Conservation (phyloP, 2,797 vertebrate genomes). For the Scolopax bukidnonensis region DNA sequence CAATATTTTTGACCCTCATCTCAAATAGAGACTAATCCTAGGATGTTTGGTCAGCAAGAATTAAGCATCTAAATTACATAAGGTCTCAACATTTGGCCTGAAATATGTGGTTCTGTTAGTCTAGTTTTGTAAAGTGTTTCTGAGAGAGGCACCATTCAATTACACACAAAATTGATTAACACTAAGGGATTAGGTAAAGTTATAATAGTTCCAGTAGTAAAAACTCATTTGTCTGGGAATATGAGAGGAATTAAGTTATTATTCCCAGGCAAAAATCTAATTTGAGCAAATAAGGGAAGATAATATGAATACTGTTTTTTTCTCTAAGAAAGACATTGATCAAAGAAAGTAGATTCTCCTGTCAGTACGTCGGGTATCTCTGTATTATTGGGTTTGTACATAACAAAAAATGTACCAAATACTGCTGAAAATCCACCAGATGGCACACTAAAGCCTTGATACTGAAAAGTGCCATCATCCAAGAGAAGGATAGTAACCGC, state of each 20-base stretch:
- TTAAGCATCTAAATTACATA: not conserved
- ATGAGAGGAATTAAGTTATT: not conserved
- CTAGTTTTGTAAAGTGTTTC: not conserved
- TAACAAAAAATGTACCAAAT: not conserved
- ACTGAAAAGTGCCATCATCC: accelerated
- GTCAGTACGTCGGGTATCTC: not conserved
- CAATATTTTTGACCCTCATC: not conserved
- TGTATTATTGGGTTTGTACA: not conserved
- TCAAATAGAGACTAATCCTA: not conserved
- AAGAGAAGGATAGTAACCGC: not conserved
- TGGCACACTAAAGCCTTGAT: constrained; percentile 67
- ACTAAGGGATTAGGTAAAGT: not conserved
- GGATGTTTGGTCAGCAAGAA: not conserved
- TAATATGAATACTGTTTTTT: not conserved
- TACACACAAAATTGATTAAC: accelerated
- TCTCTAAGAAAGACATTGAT: not conserved
- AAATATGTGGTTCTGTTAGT: not conserved
- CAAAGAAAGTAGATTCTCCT: not conserved
- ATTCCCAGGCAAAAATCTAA: not conserved
- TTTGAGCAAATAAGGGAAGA: not conserved
- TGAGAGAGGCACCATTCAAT: not conserved
- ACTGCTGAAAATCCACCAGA: constrained; percentile 63
- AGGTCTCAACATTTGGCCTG: not conserved
- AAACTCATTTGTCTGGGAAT: not conserved
- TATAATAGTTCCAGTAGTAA: not conserved